Percentiles rank a stretch among this genome's conserved stretches.
Evolutionary conservation across 1,140 invertebrate species (phyloP).

Genomic region (Alviniconcha marisindica): DNA sequence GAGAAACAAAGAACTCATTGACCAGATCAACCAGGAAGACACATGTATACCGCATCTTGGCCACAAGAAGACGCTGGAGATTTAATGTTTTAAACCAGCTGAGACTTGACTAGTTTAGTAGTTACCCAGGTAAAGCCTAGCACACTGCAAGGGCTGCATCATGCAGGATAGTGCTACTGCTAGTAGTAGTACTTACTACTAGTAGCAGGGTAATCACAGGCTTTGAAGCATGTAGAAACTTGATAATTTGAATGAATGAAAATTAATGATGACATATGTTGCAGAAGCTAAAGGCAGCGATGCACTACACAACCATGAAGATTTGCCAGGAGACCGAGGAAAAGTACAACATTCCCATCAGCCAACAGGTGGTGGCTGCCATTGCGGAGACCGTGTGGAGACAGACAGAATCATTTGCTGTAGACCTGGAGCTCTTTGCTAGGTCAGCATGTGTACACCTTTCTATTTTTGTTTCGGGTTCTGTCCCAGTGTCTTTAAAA

Average conservation of each 20-base stretch:
- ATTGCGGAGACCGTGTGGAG: slow-evolving; percentile 59
- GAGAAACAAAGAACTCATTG: too few species aligned
- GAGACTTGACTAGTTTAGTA: background rate
- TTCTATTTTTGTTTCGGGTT: background rate
- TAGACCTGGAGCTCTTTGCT: slow-evolving; percentile 61
- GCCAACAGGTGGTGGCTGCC: slow-evolving; percentile 48
- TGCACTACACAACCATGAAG: slow-evolving; percentile 55
- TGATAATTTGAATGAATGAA: too few species aligned
- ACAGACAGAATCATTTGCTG: slow-evolving; percentile 49
- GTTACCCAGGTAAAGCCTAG: background rate
- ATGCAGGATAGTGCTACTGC: background rate
- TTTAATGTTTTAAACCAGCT: too few species aligned
- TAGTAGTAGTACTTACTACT: background rate
- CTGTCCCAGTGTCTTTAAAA: background rate
- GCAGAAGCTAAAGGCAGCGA: slow-evolving; percentile 55
- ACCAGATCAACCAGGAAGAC: too few species aligned
- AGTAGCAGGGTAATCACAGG: background rate
- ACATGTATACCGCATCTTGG: too few species aligned
- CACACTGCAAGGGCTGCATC: background rate
- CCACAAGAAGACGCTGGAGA: too few species aligned
- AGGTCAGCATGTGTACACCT: slow-evolving; percentile 45
- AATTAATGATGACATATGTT: too few species aligned
- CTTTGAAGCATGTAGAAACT: too few species aligned
- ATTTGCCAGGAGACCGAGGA: slow-evolving; percentile 52
- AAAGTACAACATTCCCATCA: slow-evolving; percentile 43